phyloP scores from a whole-genome alignment of 2,113 vertebrate species.

The Rhabdornis inornatus region DNA sequence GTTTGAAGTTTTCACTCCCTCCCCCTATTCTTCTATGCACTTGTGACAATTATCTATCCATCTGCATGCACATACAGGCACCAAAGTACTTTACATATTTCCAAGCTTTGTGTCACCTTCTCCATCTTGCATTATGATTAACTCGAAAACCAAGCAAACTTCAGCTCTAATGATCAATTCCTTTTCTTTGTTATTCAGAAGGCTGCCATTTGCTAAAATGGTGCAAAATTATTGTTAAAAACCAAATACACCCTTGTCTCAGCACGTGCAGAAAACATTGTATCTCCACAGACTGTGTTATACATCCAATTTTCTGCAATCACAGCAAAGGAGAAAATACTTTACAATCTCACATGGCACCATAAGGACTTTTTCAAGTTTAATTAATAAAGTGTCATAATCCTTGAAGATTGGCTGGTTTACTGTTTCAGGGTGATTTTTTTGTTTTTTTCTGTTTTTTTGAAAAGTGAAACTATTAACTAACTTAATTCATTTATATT shows the following conservation, averaged over 20 bases:
- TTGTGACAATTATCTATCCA: not conserved
- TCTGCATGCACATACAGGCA: not conserved
- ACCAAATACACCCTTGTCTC: not conserved
- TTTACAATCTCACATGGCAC: not conserved
- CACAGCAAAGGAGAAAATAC: not conserved
- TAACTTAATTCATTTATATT: not conserved
- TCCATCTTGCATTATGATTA: not conserved
- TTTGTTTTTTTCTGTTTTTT: not conserved
- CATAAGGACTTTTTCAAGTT: not conserved
- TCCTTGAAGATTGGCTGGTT: not conserved
- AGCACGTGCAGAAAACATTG: not conserved
- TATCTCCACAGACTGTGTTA: not conserved
- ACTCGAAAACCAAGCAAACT: not conserved
- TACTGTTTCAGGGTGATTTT: rapidly evolving
- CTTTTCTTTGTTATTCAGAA: not conserved
- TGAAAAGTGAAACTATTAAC: not conserved
- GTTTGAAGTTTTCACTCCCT: not conserved
- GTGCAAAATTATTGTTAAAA: not conserved
- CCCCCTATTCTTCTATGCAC: not conserved
- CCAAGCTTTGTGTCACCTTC: not conserved
- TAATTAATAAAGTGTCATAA: not conserved
- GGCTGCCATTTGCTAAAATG: not conserved
- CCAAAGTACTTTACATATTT: not conserved
- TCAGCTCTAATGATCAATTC: not conserved
- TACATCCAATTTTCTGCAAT: not conserved